Base-by-base conservation (phyloP, 2,113 vertebrate genomes). In the Cygnus buccinator region DNA sequence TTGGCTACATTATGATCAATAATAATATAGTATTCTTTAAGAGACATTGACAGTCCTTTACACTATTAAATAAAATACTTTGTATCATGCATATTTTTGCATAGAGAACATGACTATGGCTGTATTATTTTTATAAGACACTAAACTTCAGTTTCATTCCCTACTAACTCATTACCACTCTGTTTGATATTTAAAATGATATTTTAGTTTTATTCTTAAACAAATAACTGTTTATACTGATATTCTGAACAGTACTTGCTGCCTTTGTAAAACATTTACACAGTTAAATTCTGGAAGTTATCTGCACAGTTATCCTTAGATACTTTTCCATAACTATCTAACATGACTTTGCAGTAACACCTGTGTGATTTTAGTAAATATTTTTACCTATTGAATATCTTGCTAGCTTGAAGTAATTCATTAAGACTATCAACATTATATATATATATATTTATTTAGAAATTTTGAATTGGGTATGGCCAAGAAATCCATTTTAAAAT, bases 71-170 rank as follows among this genome's bases (percentile, higher is more conserved):
- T 23, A 57, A n/a, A 70, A 52, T 58, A 8, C 0, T 37, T 61
- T n/a, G 1, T 50, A 41, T 12, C 2, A 3, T 55, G 43, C 4
- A 3, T 7, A 35, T 41, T 43, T 74, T 46, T 44, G 4, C 10
- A 41, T 43, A 18, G 9, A 50, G 77, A 71, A 33, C 43, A 31
- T 21, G 6, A 8, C 2, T 1, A n/a, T 33, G 11, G 1, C 0
- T 84, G 13, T 46, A 84, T 81, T 82, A 43, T 8, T 58, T 29
- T 37, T 44, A 21, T 31, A 54, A 26, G 52, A 46, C 9, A 46
- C 6, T 58, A 84, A 31, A 19, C 3, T 66, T 3, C 5, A 20
- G 3, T 31, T 92, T 70, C n/a, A 70, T 84, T 39, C 20, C 35
- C 8, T 4, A 12, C 2, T 29, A n/a, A 43, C 4, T 57, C 14